phyloP scores from a whole-genome alignment of 2,113 vertebrate species.

The Pseudorasbora parva region DNA sequence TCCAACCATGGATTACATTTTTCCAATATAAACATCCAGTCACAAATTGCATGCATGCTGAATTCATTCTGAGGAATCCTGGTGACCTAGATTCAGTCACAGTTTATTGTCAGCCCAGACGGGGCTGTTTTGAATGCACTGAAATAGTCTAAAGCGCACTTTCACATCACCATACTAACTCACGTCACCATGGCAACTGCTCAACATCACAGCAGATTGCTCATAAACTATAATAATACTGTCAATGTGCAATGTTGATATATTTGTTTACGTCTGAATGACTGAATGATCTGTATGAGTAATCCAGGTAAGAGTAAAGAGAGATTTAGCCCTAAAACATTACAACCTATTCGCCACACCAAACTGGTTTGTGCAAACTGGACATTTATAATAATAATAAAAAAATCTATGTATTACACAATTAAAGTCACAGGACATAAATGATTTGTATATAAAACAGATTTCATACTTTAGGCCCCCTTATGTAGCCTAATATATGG shows the following conservation, averaged over 20 bases:
- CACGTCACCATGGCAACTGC: constrained; percentile 87
- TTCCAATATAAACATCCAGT: constrained; percentile 22
- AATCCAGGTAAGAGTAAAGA: background rate
- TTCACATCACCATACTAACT: constrained; percentile 83
- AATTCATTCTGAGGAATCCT: constrained; percentile 30
- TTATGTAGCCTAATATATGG: too few species aligned
- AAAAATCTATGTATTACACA: background rate
- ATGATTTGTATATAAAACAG: background rate
- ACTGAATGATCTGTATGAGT: background rate
- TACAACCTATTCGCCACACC: background rate
- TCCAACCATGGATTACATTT: background rate
- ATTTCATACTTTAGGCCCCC: background rate
- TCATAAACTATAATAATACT: constrained; percentile 29
- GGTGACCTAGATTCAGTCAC: constrained; percentile 89
- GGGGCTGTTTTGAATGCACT: constrained; percentile 55
- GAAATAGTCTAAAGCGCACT: constrained; percentile 37
- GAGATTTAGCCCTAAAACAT: background rate
- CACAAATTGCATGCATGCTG: constrained; percentile 27
- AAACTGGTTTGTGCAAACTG: background rate
- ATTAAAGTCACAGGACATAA: background rate
- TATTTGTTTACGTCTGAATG: constrained; percentile 2
- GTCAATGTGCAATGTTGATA: constrained; percentile 14
- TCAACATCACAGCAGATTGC: constrained; percentile 43
- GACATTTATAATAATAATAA: background rate
- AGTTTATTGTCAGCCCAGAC: constrained; percentile 78